Evolutionary conservation across 1,140 invertebrate species (phyloP).

Genomic region (Argopecten irradians): DNA sequence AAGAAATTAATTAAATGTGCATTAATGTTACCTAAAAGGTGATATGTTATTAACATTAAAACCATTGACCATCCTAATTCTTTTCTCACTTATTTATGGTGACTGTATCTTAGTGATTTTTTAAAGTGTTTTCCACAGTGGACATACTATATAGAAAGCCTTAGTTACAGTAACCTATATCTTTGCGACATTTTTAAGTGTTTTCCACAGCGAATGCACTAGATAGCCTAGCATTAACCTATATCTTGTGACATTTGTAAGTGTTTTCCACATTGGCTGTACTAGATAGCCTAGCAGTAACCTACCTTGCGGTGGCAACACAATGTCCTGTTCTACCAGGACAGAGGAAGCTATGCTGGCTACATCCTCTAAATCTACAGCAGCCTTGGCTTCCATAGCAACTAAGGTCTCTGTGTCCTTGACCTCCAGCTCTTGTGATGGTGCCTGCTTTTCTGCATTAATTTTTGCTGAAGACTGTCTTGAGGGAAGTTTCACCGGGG

Average conservation of each 20-base stretch:
- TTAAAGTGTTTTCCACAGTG: too few species aligned
- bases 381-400: conserved; percentile 8
- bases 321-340: conserved; percentile 45
- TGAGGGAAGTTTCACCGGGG: not conserved
- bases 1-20: not conserved
- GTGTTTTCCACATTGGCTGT: not conserved
- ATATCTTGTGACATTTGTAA: not conserved
- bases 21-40: too few species aligned
- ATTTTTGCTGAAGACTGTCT: not conserved
- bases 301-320: conserved; percentile 42
- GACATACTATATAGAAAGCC: too few species aligned
- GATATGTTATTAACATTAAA: too few species aligned
- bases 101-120: too few species aligned
- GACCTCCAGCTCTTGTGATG: not conserved
- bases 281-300: not conserved
- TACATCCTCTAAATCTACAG: conserved; percentile 30
- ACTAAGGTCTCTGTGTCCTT: not conserved
- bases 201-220: too few species aligned
- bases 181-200: too few species aligned
- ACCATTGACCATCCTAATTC: too few species aligned
- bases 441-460: not conserved
- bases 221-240: too few species aligned
- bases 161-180: too few species aligned
- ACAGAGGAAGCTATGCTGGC: conserved; percentile 43
- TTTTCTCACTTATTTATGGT: too few species aligned